A percentile compares a stretch with the other conserved stretches of the same genome.
Evolutionary conservation across 2,888 invertebrate genomes (phyloP).

Genomic region (Meliscaeva auricollis): DNA sequence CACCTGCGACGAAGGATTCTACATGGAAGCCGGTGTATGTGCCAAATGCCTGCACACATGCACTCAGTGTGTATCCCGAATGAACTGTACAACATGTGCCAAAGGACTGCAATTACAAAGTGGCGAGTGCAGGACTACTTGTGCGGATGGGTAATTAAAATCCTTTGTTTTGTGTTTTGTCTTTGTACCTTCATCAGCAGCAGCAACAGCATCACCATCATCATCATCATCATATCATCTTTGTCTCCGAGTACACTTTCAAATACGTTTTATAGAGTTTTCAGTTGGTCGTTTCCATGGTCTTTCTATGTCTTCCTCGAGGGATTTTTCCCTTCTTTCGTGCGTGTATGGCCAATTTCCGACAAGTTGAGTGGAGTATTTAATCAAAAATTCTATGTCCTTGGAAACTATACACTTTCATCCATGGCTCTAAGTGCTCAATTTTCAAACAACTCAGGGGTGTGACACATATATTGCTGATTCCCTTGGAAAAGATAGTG

Average conservation of each 20-base stretch:
- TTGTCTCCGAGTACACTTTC: background rate
- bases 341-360: constrained; percentile 17
- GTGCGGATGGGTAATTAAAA: constrained; percentile 87
- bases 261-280: background rate
- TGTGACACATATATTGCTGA: background rate
- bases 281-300: background rate
- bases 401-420: background rate
- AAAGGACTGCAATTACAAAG: constrained; percentile 91
- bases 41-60: constrained; percentile 92
- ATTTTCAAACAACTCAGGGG: constrained; percentile 1
- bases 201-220: background rate
- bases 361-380: background rate
- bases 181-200: constrained; percentile 1
- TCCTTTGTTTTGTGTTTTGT: constrained; percentile 53
- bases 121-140: constrained; percentile 92
- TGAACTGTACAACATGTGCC: constrained; percentile 92
- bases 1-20: constrained; percentile 91
- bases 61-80: constrained; percentile 90
- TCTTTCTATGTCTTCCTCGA: constrained; percentile 3
- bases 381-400: constrained; percentile 15
- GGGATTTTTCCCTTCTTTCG: constrained; percentile 5
- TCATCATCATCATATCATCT: background rate
- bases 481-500: too few species aligned
- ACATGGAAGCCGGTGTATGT: constrained; percentile 90
- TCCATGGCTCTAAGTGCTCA: background rate